phyloP scores from a whole-genome alignment of 2,113 vertebrate genomes.

The Recurvirostra avosetta region DNA sequence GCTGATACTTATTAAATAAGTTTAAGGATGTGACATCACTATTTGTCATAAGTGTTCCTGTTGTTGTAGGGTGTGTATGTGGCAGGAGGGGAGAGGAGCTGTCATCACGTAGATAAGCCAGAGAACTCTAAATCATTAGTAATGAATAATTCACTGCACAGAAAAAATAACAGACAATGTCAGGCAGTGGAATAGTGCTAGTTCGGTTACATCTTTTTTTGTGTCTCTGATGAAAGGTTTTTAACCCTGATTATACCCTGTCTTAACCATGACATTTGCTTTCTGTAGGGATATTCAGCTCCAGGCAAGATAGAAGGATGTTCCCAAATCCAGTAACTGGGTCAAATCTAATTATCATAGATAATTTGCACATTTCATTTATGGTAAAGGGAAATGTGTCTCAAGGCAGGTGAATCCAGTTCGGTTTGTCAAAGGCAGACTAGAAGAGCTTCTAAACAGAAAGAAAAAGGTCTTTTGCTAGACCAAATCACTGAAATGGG shows the following conservation, averaged over 20 bases:
- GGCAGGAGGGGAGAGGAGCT: conserved; percentile 7
- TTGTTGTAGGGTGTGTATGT: background rate
- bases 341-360: conserved; percentile 65
- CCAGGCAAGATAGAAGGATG: conserved; percentile 43
- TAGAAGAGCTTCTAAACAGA: conserved; percentile 6
- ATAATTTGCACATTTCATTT: conserved; percentile 49
- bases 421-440: background rate
- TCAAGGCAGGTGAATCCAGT: conserved; percentile 39
- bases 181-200: background rate
- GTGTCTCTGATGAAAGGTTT: conserved; percentile 20
- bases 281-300: conserved; percentile 39
- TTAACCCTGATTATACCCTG: conserved; percentile 40
- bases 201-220: conserved; percentile 14
- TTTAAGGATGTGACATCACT: conserved; percentile 34
- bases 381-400: conserved; percentile 15
- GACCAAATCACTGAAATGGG: background rate
- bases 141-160: conserved; percentile 18
- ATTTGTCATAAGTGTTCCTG: background rate
- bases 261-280: background rate
- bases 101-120: background rate
- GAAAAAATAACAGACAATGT: conserved; percentile 11
- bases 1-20: background rate
- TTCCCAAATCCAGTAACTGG: conserved; percentile 56
- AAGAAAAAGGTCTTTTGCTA: background rate
- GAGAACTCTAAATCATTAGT: conserved; percentile 18